Conservation (phyloP, 2,888 invertebrate species). For the Smittia sp. region DNA sequence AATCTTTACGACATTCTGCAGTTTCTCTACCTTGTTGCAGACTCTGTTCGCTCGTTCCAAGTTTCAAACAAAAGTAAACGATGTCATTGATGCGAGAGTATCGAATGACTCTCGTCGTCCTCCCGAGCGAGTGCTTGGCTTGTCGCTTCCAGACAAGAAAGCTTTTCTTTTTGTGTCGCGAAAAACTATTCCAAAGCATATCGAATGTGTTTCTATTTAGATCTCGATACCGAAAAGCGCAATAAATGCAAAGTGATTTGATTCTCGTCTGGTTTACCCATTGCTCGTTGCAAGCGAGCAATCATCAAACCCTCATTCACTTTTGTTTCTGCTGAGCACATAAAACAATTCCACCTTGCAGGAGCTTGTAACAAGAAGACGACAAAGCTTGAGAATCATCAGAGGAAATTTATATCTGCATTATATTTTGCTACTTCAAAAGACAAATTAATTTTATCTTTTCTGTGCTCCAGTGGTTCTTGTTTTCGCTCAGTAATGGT, state of each 20-base stretch:
- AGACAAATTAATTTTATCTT: conserved; percentile 14
- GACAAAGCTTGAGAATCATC: not conserved
- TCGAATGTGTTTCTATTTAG: not conserved
- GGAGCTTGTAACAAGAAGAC: not conserved
- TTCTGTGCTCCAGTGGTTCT: not conserved
- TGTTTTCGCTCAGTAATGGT: not conserved
- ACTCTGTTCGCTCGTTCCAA: no score
- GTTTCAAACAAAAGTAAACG: not conserved
- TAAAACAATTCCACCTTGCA: not conserved
- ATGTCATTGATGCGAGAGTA: not conserved
- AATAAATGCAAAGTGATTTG: not conserved
- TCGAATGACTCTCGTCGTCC: not conserved
- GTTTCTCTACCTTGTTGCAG: no score
- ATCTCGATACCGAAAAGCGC: conserved; percentile 12
- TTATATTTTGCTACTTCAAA: conserved; percentile 2
- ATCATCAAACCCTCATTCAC: conserved; percentile 1
- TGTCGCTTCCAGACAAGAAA: not conserved
- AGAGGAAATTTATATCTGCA: conserved; percentile 10
- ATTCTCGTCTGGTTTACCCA: not conserved
- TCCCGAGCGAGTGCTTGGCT: not conserved
- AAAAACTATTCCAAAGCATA: conserved; percentile 3
- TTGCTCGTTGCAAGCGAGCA: not conserved
- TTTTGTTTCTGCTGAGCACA: not conserved
- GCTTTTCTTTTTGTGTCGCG: not conserved
- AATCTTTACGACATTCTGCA: no score